Conservation (phyloP, 2,797 vertebrate species). For the Chloroceryle inda region DNA sequence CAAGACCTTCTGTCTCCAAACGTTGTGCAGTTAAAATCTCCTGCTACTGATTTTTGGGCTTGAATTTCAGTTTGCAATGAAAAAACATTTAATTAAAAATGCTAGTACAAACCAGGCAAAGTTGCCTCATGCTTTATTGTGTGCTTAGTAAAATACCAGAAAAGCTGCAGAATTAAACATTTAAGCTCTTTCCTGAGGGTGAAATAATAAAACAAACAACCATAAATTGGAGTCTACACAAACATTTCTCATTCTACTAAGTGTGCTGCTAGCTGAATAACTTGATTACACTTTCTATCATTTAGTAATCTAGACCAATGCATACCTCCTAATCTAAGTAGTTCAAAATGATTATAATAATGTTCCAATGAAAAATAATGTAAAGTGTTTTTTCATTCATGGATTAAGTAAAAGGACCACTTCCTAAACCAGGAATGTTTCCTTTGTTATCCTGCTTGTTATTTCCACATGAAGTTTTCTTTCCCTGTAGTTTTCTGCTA, state of each 20-base stretch:
- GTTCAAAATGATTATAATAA: background rate
- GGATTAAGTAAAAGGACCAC: background rate
- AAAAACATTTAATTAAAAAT: conserved; percentile 25
- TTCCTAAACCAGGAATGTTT: background rate
- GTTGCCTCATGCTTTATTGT: background rate
- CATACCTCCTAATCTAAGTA: background rate
- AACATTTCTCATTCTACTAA: conserved; percentile 11
- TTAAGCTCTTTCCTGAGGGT: background rate
- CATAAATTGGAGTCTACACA: background rate
- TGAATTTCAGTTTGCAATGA: background rate
- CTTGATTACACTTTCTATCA: background rate
- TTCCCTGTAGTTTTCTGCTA: background rate
- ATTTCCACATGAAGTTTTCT: background rate
- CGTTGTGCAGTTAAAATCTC: background rate
- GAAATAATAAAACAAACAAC: conserved; percentile 22
- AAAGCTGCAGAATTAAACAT: conserved; percentile 16
- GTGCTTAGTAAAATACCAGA: background rate
- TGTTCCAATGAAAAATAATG: background rate
- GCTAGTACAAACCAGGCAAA: background rate
- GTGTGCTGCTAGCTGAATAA: background rate
- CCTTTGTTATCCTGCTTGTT: background rate
- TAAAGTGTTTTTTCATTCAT: background rate
- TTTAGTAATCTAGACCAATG: background rate
- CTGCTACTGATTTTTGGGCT: background rate
- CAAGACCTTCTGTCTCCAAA: background rate